Evolutionary conservation across 2,888 invertebrate species (phyloP), one percentile per base, ranked within the genome.

Genomic region (Zelleria hepariella): DNA sequence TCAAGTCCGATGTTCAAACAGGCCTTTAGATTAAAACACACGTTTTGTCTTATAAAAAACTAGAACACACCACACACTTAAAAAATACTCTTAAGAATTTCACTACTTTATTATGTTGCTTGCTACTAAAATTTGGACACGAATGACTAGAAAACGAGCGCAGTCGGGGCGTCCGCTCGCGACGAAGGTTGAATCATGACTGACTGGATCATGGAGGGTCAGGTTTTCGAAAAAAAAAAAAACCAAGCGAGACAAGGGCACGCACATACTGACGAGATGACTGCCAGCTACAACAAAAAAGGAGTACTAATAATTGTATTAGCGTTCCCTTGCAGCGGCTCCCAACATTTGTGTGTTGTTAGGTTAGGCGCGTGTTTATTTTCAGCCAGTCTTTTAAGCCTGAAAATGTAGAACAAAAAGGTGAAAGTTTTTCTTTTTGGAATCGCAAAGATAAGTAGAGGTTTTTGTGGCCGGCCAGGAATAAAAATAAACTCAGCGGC

Each of bases 221-320:
- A 83, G 81, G 77, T 78, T 85, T 82, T 80, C 71, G 77, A 78
- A 84, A 85, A 82, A 77, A 81, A 78, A 77, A 72, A 58, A 18
- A 24, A 24, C 69, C 68, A 74, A 73, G 75, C 71, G 81, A 80
- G 78, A 78, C 82, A 77, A 78, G 78, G 77, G 82, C 84, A 80
- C 83, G 83, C 85, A 84, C 86, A 84, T 85, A 82, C 85, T 76
- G 78, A 69, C 76, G 86, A 87, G 86, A 88, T 85, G 85, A 80
- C 79, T n/a, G n/a, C n/a, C n/a, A n/a, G n/a, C n/a, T 82, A 77
- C 77, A 81, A 86, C 86, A 86, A 88, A 88, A 85, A 87, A 81
- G 81, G 80, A 85, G 85, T 86, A 58, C 86, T 84, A 84, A 86
- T 87, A 61, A 60, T 61, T 61, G 61, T 86, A 83, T 84, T 84